Conservation (phyloP, 1,140 invertebrate genomes). For the Octopus bimaculoides region DNA sequence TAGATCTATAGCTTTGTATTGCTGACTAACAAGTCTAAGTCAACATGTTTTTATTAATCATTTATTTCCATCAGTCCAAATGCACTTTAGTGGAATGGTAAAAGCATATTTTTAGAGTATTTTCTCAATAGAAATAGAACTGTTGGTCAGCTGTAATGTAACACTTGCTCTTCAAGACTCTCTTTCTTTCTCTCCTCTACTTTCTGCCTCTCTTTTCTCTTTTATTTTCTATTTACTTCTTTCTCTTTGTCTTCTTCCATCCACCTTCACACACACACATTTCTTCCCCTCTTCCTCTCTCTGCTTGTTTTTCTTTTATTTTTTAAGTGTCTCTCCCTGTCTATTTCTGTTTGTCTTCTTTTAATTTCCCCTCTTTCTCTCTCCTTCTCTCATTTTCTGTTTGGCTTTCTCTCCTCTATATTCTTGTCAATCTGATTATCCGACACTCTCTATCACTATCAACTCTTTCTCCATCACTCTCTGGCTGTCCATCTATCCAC, state of each 20-base stretch:
- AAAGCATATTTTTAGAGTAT: too few relatives aligned
- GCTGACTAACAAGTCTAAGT: too few relatives aligned
- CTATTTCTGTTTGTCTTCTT: not conserved
- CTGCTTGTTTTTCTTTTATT: not conserved
- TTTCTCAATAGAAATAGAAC: too few relatives aligned
- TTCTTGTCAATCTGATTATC: not conserved
- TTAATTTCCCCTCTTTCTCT: not conserved
- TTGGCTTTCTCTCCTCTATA: not conserved
- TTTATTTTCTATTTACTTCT: not conserved
- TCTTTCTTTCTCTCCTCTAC: not conserved
- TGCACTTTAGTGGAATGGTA: too few relatives aligned
- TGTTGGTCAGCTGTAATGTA: too few relatives aligned
- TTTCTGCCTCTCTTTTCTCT: not conserved
- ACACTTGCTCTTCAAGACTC: not conserved
- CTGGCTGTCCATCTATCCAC: not conserved
- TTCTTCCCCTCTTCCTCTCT: not conserved
- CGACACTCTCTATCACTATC: not conserved
- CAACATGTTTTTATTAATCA: too few relatives aligned
- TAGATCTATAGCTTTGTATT: too few relatives aligned
- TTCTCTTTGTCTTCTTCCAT: not conserved
- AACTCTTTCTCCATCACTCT: not conserved
- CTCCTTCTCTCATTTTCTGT: not conserved
- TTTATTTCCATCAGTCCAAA: too few relatives aligned
- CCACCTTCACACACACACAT: not conserved
- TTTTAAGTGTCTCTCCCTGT: not conserved